Evolutionary conservation across 1,140 invertebrate species (phyloP), one percentile per base, ranked within the genome.

Genomic region (Plutomurus gul): DNA sequence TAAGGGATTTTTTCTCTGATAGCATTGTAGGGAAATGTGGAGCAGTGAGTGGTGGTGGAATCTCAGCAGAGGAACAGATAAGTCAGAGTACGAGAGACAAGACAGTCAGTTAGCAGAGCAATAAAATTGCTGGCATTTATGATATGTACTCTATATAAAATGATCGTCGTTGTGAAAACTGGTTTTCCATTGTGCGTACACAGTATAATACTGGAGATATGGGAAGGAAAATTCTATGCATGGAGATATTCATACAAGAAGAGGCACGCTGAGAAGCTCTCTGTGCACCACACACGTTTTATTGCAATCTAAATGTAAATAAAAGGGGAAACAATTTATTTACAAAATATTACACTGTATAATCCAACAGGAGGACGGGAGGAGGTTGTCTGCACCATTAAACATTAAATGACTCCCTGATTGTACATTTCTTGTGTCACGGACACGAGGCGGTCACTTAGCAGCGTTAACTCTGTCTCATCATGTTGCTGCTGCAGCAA

Each of bases 101-200:
- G 51, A 16, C 11, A 49, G 47, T 22, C n/a, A n/a, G 30, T 30
- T 60, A 60, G 51, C 51, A 13, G 10, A 27, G 27, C 27, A 30
- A 60, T 60, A 30, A 60, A 60, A 60, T n/a, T n/a, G n/a, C n/a
- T n/a, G n/a, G n/a, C 25, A 60, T n/a, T 60, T 60, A 60, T 60
- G 30, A 60, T 16, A 60, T n/a, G n/a, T n/a, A 60, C 30, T 60
- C 25, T 13, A n/a, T 60, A 33, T 60, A 51, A 18, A 22, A 1
- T 22, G 27, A 60, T 60, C 27, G n/a, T n/a, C 51, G 30, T 60
- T 6, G 11, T 11, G 33, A 30, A 60, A 60, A 60, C 51, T 30
- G 51, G 51, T 60, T 60, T 43, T 60, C 16, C 27, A 49, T 49
- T n/a, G n/a, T n/a, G n/a, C n/a, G n/a, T n/a, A n/a, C 16, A 49